phyloP scores from a whole-genome alignment of 35 echinoderm and acorn worm species.

The Apostichopus californicus region DNA sequence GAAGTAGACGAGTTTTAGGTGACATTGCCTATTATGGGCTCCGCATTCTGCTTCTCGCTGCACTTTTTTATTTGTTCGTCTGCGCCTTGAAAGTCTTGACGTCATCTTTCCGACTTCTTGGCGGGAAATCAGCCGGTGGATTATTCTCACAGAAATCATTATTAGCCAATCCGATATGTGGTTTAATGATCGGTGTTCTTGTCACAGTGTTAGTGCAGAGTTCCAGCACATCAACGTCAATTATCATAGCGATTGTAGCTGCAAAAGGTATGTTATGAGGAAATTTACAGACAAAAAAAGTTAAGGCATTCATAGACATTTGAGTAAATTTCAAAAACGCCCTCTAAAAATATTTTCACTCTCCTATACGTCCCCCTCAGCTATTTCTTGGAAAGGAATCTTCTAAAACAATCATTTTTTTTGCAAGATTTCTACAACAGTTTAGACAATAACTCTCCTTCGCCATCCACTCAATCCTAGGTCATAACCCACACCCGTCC shows the following conservation, averaged over 20 bases:
- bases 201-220: conserved; percentile 21
- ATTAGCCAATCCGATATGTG: conserved; percentile 19
- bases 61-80: conserved; percentile 7
- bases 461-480: background rate
- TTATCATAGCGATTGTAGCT: conserved; percentile 17
- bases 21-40: background rate
- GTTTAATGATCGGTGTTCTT: conserved; percentile 18
- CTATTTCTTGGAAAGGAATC: too few relatives aligned
- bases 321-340: too few relatives aligned
- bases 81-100: conserved; percentile 20
- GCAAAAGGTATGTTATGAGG: background rate
- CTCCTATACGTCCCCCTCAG: too few relatives aligned
- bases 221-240: conserved; percentile 33
- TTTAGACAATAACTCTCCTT: too few relatives aligned
- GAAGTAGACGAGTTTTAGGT: background rate
- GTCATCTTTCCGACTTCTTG: conserved; percentile 34
- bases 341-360: too few relatives aligned
- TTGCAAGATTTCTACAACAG: too few relatives aligned
- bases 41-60: background rate
- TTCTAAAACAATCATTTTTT: too few relatives aligned
- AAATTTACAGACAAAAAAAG: too few relatives aligned
- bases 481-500: background rate
- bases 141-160: background rate
- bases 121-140: background rate
- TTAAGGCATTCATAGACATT: too few relatives aligned